phyloP scores from a whole-genome alignment of 1,140 invertebrate genomes.

The Acromyrmex heyeri region DNA sequence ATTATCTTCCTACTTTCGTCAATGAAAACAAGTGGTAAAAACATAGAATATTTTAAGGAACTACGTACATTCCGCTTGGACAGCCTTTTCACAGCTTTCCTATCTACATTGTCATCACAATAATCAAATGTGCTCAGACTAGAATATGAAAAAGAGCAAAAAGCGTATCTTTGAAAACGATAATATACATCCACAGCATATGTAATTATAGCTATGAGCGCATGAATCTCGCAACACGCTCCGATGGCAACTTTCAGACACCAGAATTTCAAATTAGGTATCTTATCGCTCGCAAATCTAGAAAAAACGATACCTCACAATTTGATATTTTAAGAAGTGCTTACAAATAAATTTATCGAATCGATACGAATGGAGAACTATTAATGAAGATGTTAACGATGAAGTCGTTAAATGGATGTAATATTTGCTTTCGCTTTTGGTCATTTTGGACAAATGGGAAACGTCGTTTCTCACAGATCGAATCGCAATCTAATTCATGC shows the following conservation, averaged over 20 bases:
- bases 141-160: conserved; percentile 4
- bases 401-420: not conserved
- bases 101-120: conserved; percentile 15
- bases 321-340: not conserved
- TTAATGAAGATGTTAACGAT: not conserved
- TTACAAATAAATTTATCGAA: not conserved
- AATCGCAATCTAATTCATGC: conserved; percentile 10
- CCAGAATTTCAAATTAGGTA: not conserved
- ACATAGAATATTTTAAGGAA: conserved; percentile 7
- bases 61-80: not conserved
- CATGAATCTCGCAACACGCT: not conserved
- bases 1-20: not conserved
- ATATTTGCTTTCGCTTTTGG: conserved; percentile 10
- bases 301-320: not conserved
- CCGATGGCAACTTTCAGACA: not conserved
- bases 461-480: not conserved
- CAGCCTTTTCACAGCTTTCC: conserved; percentile 9
- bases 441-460: conserved; percentile 4
- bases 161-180: not conserved
- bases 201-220: not conserved
- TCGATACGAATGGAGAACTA: not conserved
- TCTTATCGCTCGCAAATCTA: not conserved
- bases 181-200: not conserved
- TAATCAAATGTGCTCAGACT: not conserved
- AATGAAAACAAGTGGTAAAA: not conserved